phyloP scores from a whole-genome alignment of 2,797 vertebrate genomes.

The Scyliorhinus canicula region DNA sequence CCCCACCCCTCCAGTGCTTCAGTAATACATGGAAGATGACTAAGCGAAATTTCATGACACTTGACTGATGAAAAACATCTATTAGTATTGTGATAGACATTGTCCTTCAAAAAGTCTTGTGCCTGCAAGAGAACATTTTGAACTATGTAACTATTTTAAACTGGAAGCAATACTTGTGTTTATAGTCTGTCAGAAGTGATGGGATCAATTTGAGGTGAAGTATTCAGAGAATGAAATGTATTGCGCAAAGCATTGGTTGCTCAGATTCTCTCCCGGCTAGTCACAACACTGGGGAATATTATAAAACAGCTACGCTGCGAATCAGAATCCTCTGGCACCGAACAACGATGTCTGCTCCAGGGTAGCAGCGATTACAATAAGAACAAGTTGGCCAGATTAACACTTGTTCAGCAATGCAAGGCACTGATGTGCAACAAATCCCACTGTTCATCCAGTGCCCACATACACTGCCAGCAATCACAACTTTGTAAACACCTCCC shows the following conservation, averaged over 20 bases:
- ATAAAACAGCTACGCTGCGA: not conserved
- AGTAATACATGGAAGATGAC: not conserved
- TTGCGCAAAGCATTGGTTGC: not conserved
- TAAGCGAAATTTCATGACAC: not conserved
- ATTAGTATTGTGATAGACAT: not conserved
- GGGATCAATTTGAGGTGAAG: not conserved
- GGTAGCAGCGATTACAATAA: not conserved
- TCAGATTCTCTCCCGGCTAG: not conserved
- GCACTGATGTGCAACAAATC: not conserved
- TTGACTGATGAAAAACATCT: not conserved
- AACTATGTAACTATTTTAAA: constrained; percentile 6
- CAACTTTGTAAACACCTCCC: not conserved
- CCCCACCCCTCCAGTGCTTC: not conserved
- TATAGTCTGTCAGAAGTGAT: not conserved
- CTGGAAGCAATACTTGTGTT: not conserved
- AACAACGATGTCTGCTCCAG: not conserved
- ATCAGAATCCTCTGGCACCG: not conserved
- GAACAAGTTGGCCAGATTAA: not conserved
- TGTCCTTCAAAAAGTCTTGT: not conserved
- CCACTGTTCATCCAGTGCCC: not conserved
- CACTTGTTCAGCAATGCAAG: not conserved
- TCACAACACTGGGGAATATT: not conserved
- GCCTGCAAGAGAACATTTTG: not conserved
- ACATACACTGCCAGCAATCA: not conserved
- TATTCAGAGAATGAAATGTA: not conserved